Percentiles rank a stretch among this genome's conserved stretches.
These are phyloP conservation scores for Cephus rjabovi DNA, from an alignment of 2,888 invertebrate genomes.

Conservation along the genomic window DNA sequence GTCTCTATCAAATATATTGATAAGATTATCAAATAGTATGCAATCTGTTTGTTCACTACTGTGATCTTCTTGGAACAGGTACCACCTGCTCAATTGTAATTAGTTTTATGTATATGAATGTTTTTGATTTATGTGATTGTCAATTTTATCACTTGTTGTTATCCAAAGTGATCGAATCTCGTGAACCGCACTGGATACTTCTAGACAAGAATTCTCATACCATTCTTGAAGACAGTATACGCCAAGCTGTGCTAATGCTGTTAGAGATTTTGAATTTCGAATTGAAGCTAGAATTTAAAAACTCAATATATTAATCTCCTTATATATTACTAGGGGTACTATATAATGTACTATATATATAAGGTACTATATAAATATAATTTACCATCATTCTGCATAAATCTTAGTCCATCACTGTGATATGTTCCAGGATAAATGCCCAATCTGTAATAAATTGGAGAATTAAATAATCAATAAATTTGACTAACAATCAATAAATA, in stretches of 20 bases:
- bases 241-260: constrained; percentile 10
- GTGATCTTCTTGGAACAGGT: constrained; percentile 32
- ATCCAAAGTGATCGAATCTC: constrained; percentile 41
- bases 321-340: neutral
- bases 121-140: neutral
- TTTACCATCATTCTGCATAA: neutral
- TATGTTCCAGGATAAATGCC: neutral
- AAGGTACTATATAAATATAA: neutral
- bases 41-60: constrained; percentile 39
- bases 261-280: constrained; percentile 1
- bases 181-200: constrained; percentile 26
- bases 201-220: constrained; percentile 20
- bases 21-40: constrained; percentile 41
- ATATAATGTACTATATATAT: too few relatives aligned
- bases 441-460: neutral
- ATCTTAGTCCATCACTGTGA: neutral
- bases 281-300: neutral
- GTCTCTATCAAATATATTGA: constrained; percentile 41
- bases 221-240: constrained; percentile 17
- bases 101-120: neutral
- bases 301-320: neutral
- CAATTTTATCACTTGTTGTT: constrained; percentile 33
- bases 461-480: neutral
- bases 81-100: constrained; percentile 29
- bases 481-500: neutral